Conservation (phyloP, 2,113 vertebrate species). For the Oryzias curvinotus region DNA sequence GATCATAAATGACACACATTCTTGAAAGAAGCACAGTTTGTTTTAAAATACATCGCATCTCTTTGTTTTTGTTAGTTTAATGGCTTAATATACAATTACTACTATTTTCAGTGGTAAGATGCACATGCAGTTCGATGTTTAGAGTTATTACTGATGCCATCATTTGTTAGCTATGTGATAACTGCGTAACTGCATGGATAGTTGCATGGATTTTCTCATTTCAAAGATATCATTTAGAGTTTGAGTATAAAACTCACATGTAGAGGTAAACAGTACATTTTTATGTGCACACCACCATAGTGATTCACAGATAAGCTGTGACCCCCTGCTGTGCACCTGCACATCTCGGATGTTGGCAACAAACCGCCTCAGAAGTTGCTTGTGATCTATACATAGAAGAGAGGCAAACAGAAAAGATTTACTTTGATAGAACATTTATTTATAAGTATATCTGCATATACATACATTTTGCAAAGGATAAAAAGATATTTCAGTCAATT, state of each 20-base stretch:
- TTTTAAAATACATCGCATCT: too few relatives aligned
- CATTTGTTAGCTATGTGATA: too few relatives aligned
- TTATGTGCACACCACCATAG: slow-evolving; percentile 50
- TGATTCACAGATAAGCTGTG: slow-evolving; percentile 27
- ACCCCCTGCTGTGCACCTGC: slow-evolving; percentile 55
- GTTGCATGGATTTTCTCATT: too few relatives aligned
- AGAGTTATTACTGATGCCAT: too few relatives aligned
- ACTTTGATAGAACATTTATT: slow-evolving; percentile 46
- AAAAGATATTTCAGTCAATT: slow-evolving; percentile 5
- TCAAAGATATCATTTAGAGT: slow-evolving; percentile 21
- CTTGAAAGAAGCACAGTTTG: too few relatives aligned
- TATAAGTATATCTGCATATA: slow-evolving; percentile 10
- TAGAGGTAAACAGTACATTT: slow-evolving; percentile 59
- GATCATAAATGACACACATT: too few relatives aligned
- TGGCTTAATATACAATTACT: too few relatives aligned
- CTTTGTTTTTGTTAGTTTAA: too few relatives aligned
- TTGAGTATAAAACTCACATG: slow-evolving; percentile 22
- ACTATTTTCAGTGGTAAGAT: too few relatives aligned
- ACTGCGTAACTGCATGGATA: too few relatives aligned
- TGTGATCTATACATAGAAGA: slow-evolving; percentile 72
- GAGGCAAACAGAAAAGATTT: slow-evolving; percentile 47
- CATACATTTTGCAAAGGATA: slow-evolving; percentile 5
- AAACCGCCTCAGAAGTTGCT: slow-evolving; percentile 49
- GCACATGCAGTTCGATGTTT: too few relatives aligned
- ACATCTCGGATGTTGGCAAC: slow-evolving; percentile 52